Evolutionary conservation across 1,140 invertebrate genomes (phyloP), one percentile per base, ranked within the genome.

Genomic region (Psilanteris sp.): DNA sequence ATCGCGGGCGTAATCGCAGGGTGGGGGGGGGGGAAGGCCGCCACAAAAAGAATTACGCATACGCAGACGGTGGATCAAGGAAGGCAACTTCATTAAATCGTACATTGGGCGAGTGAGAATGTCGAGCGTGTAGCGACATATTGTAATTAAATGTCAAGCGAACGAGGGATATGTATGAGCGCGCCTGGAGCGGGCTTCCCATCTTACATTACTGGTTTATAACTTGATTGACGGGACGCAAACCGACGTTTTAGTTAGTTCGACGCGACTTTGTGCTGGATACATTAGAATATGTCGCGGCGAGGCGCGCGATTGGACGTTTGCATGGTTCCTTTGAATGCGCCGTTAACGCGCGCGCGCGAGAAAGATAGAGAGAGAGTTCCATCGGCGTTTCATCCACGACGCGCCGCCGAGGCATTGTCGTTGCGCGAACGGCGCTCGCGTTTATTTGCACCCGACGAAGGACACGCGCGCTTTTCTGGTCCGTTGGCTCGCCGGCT

Each of bases 91-190:
- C 41, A 73, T 73, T 59, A 66, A 73, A 66, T 59, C 46, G 70
- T 73, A 66, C 59, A 59, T 50, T 52, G 50, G 26, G 34, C 43
- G 61, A 54, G 44, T 29, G 36, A 31, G 61, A 66, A 44, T 73
- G 70, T 59, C 59, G 70, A 43, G 24, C 36, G 22, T 57, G 50
- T 50, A 64, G 52, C 61, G 61, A 66, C 52, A 66, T 44, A 66
- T 61, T 67, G 71, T 74, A 66, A 74, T 74, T 74, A 74, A 74
- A 67, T 61, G 70, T 59, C 59, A 66, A 41, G 29, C 52, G 36
- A 52, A 50, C 31, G 37, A 31, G 54, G 41, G 43, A 72, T 64
- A 64, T 41, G 57, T 72, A 62, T 48, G 68, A 64, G 57, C 50
- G 68, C 48, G 57, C 50, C 32, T 62, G 18, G 26, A 57, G 50